Percentiles rank a stretch among this genome's conserved stretches.
Evolutionary conservation across 2,113 vertebrate genomes (phyloP).

Genomic region (Thinocorus orbignyianus): DNA sequence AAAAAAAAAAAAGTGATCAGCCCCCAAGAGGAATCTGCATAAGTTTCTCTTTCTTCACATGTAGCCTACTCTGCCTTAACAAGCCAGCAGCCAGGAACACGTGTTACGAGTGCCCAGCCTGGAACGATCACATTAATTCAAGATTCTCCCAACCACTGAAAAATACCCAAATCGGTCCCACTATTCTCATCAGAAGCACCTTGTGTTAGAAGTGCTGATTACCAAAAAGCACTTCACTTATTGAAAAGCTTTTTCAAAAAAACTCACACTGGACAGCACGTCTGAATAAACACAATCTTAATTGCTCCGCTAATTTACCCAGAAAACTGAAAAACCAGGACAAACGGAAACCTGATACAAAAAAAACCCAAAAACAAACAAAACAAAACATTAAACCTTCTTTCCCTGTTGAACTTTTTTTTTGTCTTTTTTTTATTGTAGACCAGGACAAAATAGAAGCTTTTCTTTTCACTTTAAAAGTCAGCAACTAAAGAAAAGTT

Average conservation of each 20-base stretch:
- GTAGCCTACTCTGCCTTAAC: neutral
- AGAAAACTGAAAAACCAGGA: neutral
- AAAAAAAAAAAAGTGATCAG: neutral
- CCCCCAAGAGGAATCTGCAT: neutral
- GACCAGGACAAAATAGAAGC: neutral
- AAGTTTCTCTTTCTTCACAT: neutral
- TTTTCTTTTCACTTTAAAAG: neutral
- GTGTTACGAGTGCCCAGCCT: neutral
- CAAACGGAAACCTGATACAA: neutral
- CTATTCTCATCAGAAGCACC: neutral
- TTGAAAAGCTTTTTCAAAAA: neutral
- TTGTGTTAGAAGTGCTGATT: neutral
- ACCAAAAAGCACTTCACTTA: neutral
- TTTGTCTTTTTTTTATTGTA: neutral
- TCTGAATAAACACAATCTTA: neutral
- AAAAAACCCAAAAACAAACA: too few relatives aligned
- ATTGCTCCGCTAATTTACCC: neutral
- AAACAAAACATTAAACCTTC: neutral
- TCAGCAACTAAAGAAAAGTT: neutral
- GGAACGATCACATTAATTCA: neutral
- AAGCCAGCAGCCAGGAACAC: neutral
- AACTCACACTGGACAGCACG: neutral
- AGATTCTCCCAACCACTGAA: conserved; percentile 5
- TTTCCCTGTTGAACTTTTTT: neutral
- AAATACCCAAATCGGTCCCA: neutral